A percentile compares a stretch with the other conserved stretches of the same genome.
These are phyloP conservation scores for Pelobates cultripes DNA, from an alignment of 2,797 vertebrate species.

Conservation along the genomic window DNA sequence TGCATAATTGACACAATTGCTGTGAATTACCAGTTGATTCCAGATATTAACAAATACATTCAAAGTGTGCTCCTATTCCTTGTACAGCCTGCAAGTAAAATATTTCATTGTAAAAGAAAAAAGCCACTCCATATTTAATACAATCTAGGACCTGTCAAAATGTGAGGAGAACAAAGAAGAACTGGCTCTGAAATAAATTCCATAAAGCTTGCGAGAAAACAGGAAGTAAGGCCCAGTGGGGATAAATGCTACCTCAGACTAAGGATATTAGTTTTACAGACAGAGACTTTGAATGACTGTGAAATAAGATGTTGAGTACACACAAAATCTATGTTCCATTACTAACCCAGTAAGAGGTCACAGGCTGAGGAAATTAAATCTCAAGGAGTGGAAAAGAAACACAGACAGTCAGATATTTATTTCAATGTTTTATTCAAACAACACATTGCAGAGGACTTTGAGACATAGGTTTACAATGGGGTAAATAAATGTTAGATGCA, in stretches of 20 bases:
- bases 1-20: not conserved
- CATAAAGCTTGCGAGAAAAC: conserved; percentile 44
- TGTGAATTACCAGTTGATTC: not conserved
- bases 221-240: conserved; percentile 49
- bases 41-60: not conserved
- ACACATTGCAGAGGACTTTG: conserved; percentile 27
- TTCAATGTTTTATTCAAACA: conserved; percentile 24
- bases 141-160: conserved; percentile 41
- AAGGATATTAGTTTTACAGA: conserved; percentile 56
- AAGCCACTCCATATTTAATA: conserved; percentile 1
- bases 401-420: conserved; percentile 37
- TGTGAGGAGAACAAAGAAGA: conserved; percentile 29
- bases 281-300: conserved; percentile 29
- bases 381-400: conserved; percentile 32
- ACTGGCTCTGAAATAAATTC: conserved; percentile 40
- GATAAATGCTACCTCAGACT: conserved; percentile 52
- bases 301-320: conserved; percentile 42
- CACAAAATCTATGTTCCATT: conserved; percentile 46
- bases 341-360: conserved; percentile 49
- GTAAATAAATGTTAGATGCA: not conserved
- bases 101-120: not conserved
- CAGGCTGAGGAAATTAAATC: conserved; percentile 48
- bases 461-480: conserved; percentile 18
- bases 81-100: conserved; percentile 4
- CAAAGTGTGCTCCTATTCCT: not conserved